Percentiles rank a stretch among this genome's conserved stretches.
Evolutionary conservation across 2,113 vertebrate species (phyloP).

Genomic region (Carassius auratus): DNA sequence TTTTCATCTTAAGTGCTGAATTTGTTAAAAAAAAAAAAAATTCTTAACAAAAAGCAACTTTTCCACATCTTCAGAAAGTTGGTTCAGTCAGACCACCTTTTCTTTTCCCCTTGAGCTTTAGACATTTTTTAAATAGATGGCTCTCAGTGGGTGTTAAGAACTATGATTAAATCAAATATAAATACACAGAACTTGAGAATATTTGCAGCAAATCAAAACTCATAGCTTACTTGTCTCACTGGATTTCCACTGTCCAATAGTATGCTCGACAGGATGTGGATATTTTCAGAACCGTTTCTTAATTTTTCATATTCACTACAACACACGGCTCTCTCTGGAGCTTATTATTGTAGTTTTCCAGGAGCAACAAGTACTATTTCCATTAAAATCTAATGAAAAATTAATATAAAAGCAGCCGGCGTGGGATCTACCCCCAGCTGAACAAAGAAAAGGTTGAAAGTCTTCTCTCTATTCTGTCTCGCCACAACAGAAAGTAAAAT

Average conservation of each 20-base stretch:
- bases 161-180: not conserved
- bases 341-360: slow-evolving; percentile 17
- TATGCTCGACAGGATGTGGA: not conserved
- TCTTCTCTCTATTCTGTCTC: not conserved
- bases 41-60: no score
- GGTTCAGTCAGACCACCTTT: no score
- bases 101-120: not conserved
- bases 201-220: not conserved
- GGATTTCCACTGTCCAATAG: not conserved
- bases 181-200: not conserved
- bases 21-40: no score
- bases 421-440: not conserved
- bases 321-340: slow-evolving; percentile 8
- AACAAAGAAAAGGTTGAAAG: not conserved
- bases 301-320: slow-evolving; percentile 8
- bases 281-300: not conserved
- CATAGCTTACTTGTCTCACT: not conserved
- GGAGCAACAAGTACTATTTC: slow-evolving; percentile 3
- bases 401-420: not conserved
- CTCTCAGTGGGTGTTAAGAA: not conserved
- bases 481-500: not conserved
- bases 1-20: no score
- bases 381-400: slow-evolving; percentile 4
- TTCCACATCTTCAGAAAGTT: no score
- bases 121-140: not conserved